phyloP scores from a whole-genome alignment of 2,888 invertebrate genomes.

The Pachliopta kotzebuea region DNA sequence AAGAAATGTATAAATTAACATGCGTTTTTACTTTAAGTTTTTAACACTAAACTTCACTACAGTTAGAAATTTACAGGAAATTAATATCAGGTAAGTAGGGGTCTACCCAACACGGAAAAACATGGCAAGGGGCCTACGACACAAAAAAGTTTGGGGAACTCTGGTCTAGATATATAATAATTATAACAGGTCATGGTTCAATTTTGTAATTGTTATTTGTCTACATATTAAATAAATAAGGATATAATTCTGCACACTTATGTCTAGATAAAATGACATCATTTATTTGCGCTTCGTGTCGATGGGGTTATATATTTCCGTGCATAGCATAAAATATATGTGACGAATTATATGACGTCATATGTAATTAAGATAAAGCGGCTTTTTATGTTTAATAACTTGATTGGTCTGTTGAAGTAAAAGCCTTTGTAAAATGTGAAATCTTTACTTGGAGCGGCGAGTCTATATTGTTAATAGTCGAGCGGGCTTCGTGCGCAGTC shows the following conservation, averaged over 20 bases:
- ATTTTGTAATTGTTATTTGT: background rate
- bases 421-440: slow-evolving; percentile 19
- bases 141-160: no score
- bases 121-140: no score
- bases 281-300: background rate
- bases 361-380: background rate
- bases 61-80: no score
- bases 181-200: background rate
- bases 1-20: no score
- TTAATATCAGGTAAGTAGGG: no score
- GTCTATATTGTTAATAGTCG: slow-evolving; percentile 31
- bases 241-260: background rate
- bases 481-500: slow-evolving; percentile 48
- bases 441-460: slow-evolving; percentile 30
- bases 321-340: background rate
- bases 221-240: background rate
- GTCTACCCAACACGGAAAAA: no score
- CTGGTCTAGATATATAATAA: background rate
- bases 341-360: background rate
- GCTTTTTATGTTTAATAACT: slow-evolving; percentile 9
- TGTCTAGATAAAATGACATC: background rate
- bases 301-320: background rate
- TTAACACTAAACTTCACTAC: no score
- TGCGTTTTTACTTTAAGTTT: no score
- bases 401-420: slow-evolving; percentile 5